A percentile compares a stretch with the other conserved stretches of the same genome.
These are phyloP conservation scores for Crocuta crocuta DNA, from an alignment of 2,113 vertebrate genomes.

Conservation along the genomic window DNA sequence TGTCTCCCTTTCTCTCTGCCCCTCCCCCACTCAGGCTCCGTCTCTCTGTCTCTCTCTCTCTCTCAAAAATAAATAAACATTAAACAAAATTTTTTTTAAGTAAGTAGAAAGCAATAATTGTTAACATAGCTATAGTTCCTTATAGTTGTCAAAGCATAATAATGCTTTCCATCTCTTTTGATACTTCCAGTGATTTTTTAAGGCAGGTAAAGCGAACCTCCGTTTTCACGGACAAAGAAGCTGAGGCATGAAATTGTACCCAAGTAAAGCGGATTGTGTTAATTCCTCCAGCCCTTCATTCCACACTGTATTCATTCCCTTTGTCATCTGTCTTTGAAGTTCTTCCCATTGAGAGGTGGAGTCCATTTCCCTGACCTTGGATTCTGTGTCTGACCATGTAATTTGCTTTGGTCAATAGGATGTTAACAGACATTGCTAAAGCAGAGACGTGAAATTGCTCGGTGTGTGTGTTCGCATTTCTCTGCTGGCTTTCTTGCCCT, in stretches of 20 bases:
- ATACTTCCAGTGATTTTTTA: neutral
- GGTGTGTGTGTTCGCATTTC: accelerated
- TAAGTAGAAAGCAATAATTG: neutral
- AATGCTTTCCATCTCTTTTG: neutral
- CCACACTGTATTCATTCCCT: neutral
- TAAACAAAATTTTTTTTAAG: neutral
- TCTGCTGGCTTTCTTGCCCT: neutral
- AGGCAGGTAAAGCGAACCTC: neutral
- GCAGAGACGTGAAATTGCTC: neutral
- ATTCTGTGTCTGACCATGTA: neutral
- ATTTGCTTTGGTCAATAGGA: neutral
- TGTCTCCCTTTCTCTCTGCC: no score
- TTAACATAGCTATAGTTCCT: neutral
- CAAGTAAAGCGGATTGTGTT: neutral
- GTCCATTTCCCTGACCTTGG: neutral
- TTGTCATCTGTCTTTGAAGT: neutral
- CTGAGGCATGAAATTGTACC: neutral
- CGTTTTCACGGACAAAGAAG: neutral
- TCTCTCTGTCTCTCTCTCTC: no score
- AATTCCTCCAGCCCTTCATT: no score
- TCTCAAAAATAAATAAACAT: no score
- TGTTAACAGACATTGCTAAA: neutral
- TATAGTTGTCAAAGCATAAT: neutral
- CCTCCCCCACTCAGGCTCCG: no score
- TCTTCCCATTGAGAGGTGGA: neutral